Evolutionary conservation across 2,888 invertebrate species (phyloP), one percentile per base, ranked within the genome.

Genomic region (Chymomyza fuscimana): DNA sequence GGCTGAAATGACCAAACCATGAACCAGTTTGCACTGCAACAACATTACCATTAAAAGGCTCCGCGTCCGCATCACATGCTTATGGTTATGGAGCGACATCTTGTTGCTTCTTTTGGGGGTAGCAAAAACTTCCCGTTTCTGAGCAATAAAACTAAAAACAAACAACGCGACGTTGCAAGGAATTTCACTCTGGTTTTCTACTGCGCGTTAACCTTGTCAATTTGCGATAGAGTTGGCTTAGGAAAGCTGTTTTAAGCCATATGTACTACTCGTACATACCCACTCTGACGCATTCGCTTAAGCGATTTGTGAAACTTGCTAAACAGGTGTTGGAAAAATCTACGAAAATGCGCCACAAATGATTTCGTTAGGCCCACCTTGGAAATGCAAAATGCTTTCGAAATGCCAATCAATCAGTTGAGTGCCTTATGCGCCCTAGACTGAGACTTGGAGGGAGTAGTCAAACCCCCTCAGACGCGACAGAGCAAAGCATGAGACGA

Each of bases 101-200:
- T 52, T 50, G 52, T 46, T 46, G 50, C 51, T 63, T 63, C 46
- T 46, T 62, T 19, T 59, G 22, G 59, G 22, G n/a, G 59, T n/a
- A 54, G 9, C 54, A 54, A 9, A 54, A 19, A 9, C 54, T 54
- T 63, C 46, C 29, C 22, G 56, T 22, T 16, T 56, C 19, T 56
- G 56, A 16, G 56, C 56, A 56, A 56, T 22, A 56, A 56, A 56
- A 22, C 56, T 22, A 16, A 56, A 19, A 22, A 15, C n/a, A 22
- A 56, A 56, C 4, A 56, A 32, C 32, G 56, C 16, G 22, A 22
- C 56, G n/a, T 7, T 56, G n/a, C 56, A 56, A 65, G 65, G 65
- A 65, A 65, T 65, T 65, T 65, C 65, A 58, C 65, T 65, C 65
- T 59, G 59, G 65, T 65, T 65, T 65, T 58, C 25, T 65, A 7